These are phyloP conservation scores for Pseudomyrmex dendroicus DNA, from an alignment of 1,140 invertebrate species.

Conservation along the genomic window DNA sequence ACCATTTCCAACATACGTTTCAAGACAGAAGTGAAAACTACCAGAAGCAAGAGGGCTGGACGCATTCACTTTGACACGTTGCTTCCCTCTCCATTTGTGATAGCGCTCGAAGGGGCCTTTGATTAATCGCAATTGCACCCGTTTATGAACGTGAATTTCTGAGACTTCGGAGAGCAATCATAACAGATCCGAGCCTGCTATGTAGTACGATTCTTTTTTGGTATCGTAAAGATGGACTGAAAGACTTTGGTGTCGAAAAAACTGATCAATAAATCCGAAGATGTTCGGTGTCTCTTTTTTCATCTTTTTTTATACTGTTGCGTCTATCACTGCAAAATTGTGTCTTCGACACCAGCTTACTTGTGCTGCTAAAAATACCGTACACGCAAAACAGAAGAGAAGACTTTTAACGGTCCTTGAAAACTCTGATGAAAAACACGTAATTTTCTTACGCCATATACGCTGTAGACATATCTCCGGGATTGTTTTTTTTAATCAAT, in stretches of 20 bases:
- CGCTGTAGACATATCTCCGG: not conserved
- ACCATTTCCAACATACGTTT: conserved; percentile 35
- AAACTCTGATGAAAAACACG: conserved; percentile 2
- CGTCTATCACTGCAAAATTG: conserved; percentile 43
- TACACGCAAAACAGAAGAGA: not conserved
- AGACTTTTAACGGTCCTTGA: not conserved
- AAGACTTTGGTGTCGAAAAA: not conserved
- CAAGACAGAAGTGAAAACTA: conserved; percentile 50
- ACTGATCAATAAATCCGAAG: conserved; percentile 61
- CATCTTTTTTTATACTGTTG: conserved; percentile 46
- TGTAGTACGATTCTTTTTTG: conserved; percentile 26
- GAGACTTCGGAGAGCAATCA: conserved; percentile 29
- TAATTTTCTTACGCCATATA: not conserved
- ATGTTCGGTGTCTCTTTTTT: conserved; percentile 56
- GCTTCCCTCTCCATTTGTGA: conserved; percentile 66
- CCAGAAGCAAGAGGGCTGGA: conserved; percentile 58
- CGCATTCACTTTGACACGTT: conserved; percentile 35
- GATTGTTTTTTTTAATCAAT: no score
- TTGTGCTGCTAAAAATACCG: not conserved
- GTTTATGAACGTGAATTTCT: conserved; percentile 61
- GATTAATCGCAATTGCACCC: conserved; percentile 62
- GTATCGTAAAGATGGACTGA: conserved; percentile 30
- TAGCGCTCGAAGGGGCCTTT: conserved; percentile 70
- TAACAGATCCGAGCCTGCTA: conserved; percentile 65
- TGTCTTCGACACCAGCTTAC: conserved; percentile 14